Percentiles rank a stretch among this genome's conserved stretches.
phyloP scores from a whole-genome alignment of 2,888 invertebrate genomes.

The Tyria jacobaeae region DNA sequence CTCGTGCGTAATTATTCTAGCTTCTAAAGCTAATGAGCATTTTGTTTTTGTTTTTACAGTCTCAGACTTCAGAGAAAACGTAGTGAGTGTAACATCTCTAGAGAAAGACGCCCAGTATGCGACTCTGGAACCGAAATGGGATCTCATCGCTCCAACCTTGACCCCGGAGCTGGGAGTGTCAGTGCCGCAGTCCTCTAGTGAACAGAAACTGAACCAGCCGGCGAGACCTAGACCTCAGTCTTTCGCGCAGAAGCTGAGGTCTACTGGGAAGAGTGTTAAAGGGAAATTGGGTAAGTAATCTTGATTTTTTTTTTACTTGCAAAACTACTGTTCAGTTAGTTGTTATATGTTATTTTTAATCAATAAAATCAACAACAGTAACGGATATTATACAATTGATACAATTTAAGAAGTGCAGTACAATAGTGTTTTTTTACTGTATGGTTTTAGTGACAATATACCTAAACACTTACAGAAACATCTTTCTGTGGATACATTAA shows the following conservation, averaged over 20 bases:
- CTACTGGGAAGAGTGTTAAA: slow-evolving; percentile 94
- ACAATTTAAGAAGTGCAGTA: too few species aligned
- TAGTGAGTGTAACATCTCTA: slow-evolving; percentile 77
- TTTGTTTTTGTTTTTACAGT: slow-evolving; percentile 72
- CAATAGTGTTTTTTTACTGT: too few species aligned
- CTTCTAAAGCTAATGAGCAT: background rate
- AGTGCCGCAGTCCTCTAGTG: slow-evolving; percentile 51
- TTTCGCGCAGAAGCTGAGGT: slow-evolving; percentile 94
- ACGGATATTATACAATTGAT: too few species aligned
- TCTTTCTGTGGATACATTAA: too few species aligned
- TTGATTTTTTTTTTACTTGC: background rate
- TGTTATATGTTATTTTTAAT: too few species aligned
- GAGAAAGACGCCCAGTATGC: slow-evolving; percentile 73
- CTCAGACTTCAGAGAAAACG: slow-evolving; percentile 88
- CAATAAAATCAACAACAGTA: too few species aligned
- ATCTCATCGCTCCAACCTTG: slow-evolving; percentile 52
- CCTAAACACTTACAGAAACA: too few species aligned
- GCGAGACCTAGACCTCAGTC: slow-evolving; percentile 90
- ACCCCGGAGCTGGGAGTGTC: slow-evolving; percentile 47
- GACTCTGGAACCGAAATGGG: slow-evolving; percentile 74
- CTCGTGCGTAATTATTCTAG: too few species aligned
- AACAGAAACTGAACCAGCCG: slow-evolving; percentile 51
- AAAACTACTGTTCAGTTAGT: too few species aligned
- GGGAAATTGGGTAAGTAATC: slow-evolving; percentile 84
- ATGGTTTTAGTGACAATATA: too few species aligned